These are phyloP conservation scores for Poliocrania exsul DNA, from an alignment of 2,797 vertebrate genomes.

Conservation along the genomic window DNA sequence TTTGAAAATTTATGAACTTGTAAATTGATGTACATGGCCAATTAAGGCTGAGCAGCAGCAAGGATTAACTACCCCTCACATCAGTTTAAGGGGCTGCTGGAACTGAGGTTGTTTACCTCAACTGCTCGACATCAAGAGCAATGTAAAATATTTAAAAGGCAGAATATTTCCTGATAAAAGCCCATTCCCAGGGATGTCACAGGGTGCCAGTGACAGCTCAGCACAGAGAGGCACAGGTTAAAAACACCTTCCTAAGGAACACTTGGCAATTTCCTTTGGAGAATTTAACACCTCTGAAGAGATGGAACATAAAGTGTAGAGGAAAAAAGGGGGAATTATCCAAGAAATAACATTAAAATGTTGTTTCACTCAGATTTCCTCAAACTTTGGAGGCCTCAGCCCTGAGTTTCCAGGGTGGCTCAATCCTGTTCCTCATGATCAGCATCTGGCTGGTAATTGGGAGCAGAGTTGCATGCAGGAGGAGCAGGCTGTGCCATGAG, in stretches of 20 bases:
- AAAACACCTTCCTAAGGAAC: not conserved
- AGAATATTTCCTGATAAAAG: slow-evolving; percentile 45
- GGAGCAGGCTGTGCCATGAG: slow-evolving; percentile 66
- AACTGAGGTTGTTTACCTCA: slow-evolving; percentile 51
- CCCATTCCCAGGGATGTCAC: not conserved
- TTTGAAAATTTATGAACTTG: slow-evolving; percentile 68
- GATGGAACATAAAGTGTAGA: not conserved
- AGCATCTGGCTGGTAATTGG: slow-evolving; percentile 70
- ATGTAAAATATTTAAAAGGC: slow-evolving; percentile 43
- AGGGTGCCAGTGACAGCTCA: not conserved
- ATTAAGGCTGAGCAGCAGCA: slow-evolving; percentile 46
- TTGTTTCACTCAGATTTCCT: not conserved
- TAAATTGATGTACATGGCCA: slow-evolving; percentile 40
- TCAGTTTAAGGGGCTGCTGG: slow-evolving; percentile 11
- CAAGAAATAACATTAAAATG: not conserved
- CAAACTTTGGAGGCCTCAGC: not conserved
- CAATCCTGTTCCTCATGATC: slow-evolving; percentile 57
- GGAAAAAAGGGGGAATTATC: not conserved
- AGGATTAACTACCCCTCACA: slow-evolving; percentile 31
- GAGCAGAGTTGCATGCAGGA: slow-evolving; percentile 53
- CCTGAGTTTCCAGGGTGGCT: slow-evolving; percentile 54
- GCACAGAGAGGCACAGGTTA: not conserved
- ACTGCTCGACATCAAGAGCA: not conserved
- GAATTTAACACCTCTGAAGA: not conserved
- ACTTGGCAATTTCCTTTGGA: not conserved